phyloP scores from a whole-genome alignment of 2,113 vertebrate genomes.

The Malurus cyaneus region DNA sequence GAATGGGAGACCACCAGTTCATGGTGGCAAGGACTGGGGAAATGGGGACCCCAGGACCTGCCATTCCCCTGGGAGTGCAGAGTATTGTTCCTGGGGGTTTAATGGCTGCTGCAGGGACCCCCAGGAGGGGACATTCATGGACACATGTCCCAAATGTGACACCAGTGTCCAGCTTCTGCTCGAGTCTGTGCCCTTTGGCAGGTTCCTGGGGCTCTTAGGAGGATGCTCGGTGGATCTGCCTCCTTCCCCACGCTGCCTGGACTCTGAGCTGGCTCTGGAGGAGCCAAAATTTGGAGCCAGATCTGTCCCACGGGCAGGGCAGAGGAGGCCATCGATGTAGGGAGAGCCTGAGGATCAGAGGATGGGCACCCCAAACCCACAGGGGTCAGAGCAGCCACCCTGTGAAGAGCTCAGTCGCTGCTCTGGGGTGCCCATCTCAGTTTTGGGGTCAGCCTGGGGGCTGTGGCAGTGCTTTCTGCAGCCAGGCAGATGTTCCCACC shows the following conservation, averaged over 20 bases:
- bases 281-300: neutral
- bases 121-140: neutral
- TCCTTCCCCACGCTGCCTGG: neutral
- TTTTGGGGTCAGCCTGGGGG: neutral
- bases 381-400: neutral
- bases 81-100: neutral
- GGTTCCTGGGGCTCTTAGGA: neutral
- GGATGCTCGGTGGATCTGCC: neutral
- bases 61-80: fast-evolving
- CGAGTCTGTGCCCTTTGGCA: neutral
- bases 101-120: neutral
- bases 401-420: neutral
- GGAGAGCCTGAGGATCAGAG: neutral
- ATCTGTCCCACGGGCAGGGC: neutral
- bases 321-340: neutral
- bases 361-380: neutral
- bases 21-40: fast-evolving
- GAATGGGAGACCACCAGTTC: neutral
- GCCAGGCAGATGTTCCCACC: neutral
- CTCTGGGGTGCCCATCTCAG: neutral
- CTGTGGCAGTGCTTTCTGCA: neutral
- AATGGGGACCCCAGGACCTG: neutral
- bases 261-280: neutral
- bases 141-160: neutral
- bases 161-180: neutral